These are phyloP conservation scores for Leistus spinibarbis DNA, from an alignment of 2,888 invertebrate genomes.

Conservation along the genomic window DNA sequence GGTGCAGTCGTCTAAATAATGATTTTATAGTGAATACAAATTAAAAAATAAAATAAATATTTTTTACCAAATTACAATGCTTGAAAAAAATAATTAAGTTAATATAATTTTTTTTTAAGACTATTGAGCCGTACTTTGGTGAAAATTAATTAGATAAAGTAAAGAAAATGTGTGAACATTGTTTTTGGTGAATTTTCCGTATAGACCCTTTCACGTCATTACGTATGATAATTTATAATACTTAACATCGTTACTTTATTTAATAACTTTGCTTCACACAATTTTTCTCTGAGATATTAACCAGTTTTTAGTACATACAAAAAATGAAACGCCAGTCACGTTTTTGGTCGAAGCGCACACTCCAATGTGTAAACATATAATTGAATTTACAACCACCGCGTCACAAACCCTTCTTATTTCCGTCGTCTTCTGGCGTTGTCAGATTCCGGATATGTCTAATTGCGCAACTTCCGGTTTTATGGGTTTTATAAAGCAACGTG, in stretches of 20 bases:
- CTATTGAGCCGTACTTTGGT: too few relatives aligned
- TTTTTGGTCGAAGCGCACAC: neutral
- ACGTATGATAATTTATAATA: neutral
- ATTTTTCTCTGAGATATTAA: neutral
- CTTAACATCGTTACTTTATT: neutral
- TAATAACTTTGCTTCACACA: neutral
- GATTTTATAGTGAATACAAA: too few relatives aligned
- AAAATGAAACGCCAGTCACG: neutral
- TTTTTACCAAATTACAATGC: too few relatives aligned
- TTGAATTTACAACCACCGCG: constrained; percentile 26
- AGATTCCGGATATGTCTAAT: constrained; percentile 29
- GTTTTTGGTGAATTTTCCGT: too few relatives aligned
- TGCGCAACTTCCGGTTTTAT: constrained; percentile 28
- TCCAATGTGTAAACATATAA: constrained; percentile 19
- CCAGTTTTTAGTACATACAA: neutral
- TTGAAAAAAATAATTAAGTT: too few relatives aligned
- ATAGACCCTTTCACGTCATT: too few relatives aligned
- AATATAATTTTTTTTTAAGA: too few relatives aligned
- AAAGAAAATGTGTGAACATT: too few relatives aligned
- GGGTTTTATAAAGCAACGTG: constrained; percentile 20
- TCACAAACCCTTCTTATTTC: constrained; percentile 23
- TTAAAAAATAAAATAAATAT: too few relatives aligned
- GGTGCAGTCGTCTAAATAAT: too few relatives aligned
- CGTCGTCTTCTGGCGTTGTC: constrained; percentile 25
- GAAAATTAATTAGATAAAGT: too few relatives aligned